Evolutionary conservation across 2,888 invertebrate species (phyloP).

Genomic region (Priocnemis perturbator): DNA sequence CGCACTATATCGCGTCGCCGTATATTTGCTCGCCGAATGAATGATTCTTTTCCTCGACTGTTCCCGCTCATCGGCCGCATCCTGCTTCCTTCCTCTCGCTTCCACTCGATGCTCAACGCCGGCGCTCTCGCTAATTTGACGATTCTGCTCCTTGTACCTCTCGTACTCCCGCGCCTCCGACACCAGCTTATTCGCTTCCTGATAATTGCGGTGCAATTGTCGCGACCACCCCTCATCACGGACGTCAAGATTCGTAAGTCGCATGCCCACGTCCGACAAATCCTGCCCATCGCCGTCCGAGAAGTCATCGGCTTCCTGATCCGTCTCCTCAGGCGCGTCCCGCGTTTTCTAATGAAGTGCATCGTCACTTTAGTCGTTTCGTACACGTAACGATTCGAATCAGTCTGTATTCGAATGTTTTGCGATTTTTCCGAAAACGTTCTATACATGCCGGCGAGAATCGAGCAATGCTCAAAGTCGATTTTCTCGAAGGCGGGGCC

Average conservation of each 20-base stretch:
- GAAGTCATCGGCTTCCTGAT: not conserved
- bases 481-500: constrained; percentile 1
- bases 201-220: constrained; percentile 8
- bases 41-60: constrained; percentile 19
- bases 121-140: not conserved
- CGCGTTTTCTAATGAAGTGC: not conserved
- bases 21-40: constrained; percentile 37
- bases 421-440: too few relatives aligned
- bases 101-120: constrained; percentile 2
- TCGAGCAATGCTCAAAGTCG: too few relatives aligned
- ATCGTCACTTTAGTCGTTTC: too few relatives aligned
- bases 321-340: not conserved
- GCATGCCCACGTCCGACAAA: not conserved
- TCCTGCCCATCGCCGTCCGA: constrained; percentile 6
- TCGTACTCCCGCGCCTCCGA: constrained; percentile 12
- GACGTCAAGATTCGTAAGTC: too few relatives aligned
- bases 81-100: not conserved
- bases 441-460: too few relatives aligned
- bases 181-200: constrained; percentile 10
- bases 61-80: not conserved
- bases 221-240: not conserved
- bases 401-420: too few relatives aligned
- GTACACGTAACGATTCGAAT: not conserved
- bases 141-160: not conserved
- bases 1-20: not conserved